phyloP scores from a whole-genome alignment of 1,140 invertebrate species.

The Drosophila persimilis region DNA sequence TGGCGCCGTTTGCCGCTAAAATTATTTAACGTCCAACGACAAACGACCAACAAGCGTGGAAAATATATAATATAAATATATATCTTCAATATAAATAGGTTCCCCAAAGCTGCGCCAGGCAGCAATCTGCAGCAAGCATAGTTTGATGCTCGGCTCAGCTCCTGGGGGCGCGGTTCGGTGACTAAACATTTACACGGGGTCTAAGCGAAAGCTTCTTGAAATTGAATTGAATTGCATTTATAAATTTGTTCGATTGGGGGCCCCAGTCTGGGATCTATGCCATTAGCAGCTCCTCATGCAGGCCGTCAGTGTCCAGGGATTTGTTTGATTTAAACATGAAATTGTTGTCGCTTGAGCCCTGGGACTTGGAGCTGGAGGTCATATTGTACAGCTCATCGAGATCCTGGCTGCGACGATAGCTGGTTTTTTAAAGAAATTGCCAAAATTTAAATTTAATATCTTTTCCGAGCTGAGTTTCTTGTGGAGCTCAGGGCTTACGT shows the following conservation, averaged over 20 bases:
- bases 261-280: slow-evolving; percentile 32
- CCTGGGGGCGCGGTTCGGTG: slow-evolving; percentile 1
- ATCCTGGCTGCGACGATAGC: slow-evolving; percentile 84
- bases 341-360: slow-evolving; percentile 82
- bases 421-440: slow-evolving; percentile 7
- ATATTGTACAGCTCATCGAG: slow-evolving; percentile 84
- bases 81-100: too few relatives aligned
- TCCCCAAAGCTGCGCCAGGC: neutral
- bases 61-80: slow-evolving; percentile 26
- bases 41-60: slow-evolving; percentile 36
- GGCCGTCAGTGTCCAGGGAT: slow-evolving; percentile 59
- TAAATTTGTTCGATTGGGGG: neutral
- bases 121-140: too few relatives aligned
- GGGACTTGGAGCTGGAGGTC: slow-evolving; percentile 84
- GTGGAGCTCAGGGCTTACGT: slow-evolving; percentile 54
- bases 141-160: too few relatives aligned
- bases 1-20: slow-evolving; percentile 16
- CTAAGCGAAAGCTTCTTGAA: slow-evolving; percentile 29
- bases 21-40: slow-evolving; percentile 21
- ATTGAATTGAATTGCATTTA: slow-evolving; percentile 23
- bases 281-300: slow-evolving; percentile 73
- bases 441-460: neutral
- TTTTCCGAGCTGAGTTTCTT: neutral
- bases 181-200: slow-evolving; percentile 47
- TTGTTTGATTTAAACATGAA: slow-evolving; percentile 79